Conservation (phyloP, 1,140 invertebrate genomes). For the Nasonia vitripennis region DNA sequence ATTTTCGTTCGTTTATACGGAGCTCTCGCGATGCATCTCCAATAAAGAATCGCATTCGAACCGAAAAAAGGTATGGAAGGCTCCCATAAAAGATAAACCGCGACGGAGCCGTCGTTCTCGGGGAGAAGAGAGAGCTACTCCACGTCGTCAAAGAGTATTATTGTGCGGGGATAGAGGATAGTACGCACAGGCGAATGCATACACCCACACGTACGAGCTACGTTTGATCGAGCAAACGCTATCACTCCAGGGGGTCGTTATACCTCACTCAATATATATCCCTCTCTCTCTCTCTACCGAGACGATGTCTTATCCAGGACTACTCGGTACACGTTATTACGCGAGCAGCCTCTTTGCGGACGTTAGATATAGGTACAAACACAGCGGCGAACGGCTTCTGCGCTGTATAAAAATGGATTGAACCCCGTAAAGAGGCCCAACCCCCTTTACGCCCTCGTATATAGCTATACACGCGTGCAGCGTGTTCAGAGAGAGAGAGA, state of each 20-base stretch:
- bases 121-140: background rate
- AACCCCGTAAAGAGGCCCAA: background rate
- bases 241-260: slow-evolving; percentile 60
- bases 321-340: slow-evolving; percentile 56
- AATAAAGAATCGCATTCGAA: background rate
- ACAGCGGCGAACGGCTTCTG: no score
- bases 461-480: no score
- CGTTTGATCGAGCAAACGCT: slow-evolving; percentile 38
- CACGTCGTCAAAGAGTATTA: background rate
- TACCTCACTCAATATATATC: slow-evolving; percentile 44
- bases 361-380: background rate
- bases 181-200: no score
- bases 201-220: no score
- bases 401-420: background rate
- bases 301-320: slow-evolving; percentile 60
- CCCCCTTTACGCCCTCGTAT: background rate
- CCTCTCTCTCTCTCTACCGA: slow-evolving; percentile 38
- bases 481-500: background rate
- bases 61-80: background rate
- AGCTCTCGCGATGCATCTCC: background rate
- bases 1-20: background rate
- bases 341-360: background rate
- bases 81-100: background rate
- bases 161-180: background rate
- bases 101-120: background rate